Percentiles rank a stretch among this genome's conserved stretches.
Conservation (phyloP, 2,113 vertebrate genomes). For the Hymenochirus boettgeri region DNA sequence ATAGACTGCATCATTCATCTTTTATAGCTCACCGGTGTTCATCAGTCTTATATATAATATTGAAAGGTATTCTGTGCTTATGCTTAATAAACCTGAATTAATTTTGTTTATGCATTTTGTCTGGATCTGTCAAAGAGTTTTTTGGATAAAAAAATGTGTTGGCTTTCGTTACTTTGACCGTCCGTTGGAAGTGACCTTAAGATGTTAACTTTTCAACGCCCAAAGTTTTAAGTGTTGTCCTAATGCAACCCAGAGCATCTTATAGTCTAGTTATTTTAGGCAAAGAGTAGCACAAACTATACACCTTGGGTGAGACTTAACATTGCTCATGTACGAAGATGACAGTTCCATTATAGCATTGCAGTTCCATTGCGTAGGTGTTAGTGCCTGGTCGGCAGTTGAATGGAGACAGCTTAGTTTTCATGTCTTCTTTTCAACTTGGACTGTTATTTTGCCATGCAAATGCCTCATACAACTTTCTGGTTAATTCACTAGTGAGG, state of each 20-base stretch:
- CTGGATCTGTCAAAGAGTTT: too few species aligned
- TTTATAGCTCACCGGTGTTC: too few species aligned
- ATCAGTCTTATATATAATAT: too few species aligned
- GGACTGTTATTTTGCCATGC: constrained; percentile 5
- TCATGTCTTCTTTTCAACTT: constrained; percentile 27
- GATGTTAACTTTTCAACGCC: not conserved
- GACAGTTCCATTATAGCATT: constrained; percentile 18
- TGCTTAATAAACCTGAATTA: too few species aligned
- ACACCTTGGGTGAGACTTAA: constrained; percentile 10
- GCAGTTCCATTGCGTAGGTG: constrained; percentile 36
- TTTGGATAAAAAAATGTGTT: too few species aligned
- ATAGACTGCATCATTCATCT: too few species aligned
- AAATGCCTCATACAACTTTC: constrained; percentile 7
- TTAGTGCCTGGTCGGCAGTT: constrained; percentile 10
- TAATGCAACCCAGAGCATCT: not conserved
- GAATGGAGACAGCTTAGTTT: constrained; percentile 23
- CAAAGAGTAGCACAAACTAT: not conserved
- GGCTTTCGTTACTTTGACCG: too few species aligned
- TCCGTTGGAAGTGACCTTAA: not conserved
- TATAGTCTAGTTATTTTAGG: not conserved
- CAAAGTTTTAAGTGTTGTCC: too few species aligned
- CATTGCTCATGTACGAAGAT: constrained; percentile 3
- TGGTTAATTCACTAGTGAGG: constrained; percentile 12
- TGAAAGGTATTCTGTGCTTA: too few species aligned
- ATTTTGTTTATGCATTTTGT: too few species aligned